Evolutionary conservation across 2,797 vertebrate species (phyloP).

Genomic region (Parauchenoglanis ngamensis): DNA sequence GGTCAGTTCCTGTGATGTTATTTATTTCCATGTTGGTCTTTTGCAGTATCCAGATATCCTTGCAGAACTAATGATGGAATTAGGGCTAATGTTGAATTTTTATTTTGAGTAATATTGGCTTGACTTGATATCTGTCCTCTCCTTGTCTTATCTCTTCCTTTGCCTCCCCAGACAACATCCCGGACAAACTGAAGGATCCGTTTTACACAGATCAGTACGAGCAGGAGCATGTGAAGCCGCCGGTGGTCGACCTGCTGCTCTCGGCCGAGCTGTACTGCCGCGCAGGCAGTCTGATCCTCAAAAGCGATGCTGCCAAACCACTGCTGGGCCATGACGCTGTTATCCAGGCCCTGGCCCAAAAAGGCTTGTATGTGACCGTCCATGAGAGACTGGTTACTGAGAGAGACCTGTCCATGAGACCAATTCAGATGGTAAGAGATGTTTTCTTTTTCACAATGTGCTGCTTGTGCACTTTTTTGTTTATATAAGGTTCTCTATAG

Average conservation of each 20-base stretch:
- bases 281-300: conserved; percentile 91
- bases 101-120: not conserved
- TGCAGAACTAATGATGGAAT: not conserved
- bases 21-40: not conserved
- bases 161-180: conserved; percentile 82
- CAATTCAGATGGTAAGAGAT: conserved; percentile 91
- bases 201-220: conserved; percentile 99
- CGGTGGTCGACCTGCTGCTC: conserved; percentile 87
- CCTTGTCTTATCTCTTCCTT: conserved; percentile 10
- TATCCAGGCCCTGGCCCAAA: conserved; percentile 93
- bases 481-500: not conserved
- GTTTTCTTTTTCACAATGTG: not conserved
- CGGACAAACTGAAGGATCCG: conserved; percentile 87
- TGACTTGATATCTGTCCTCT: too few species aligned
- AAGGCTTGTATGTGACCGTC: conserved; percentile 93
- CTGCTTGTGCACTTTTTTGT: not conserved
- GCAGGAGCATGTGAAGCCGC: conserved; percentile 97
- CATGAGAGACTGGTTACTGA: conserved; percentile 93
- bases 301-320: conserved; percentile 86
- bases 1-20: not conserved
- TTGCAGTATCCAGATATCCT: not conserved
- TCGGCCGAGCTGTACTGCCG: conserved; percentile 95
- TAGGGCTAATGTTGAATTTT: not conserved
- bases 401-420: conserved; percentile 91
- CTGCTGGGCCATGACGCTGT: conserved; percentile 92